A percentile compares a stretch with the other conserved stretches of the same genome.
Conservation (phyloP, 2,113 vertebrate genomes). For the Lanius collurio region DNA sequence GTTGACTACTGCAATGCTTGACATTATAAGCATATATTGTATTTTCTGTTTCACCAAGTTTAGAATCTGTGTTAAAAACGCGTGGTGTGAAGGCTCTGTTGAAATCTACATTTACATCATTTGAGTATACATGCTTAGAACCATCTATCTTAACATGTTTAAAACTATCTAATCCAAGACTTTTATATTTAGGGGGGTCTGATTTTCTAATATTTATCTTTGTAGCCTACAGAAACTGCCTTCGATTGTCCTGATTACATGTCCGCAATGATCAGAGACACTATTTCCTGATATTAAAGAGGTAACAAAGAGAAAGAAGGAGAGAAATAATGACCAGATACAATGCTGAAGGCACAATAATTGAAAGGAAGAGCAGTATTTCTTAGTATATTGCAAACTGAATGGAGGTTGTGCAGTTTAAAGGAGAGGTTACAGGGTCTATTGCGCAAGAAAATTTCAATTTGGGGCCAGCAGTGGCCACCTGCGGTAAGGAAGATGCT, state of each 20-base stretch:
- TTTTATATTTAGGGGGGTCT: background rate
- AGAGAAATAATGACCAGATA: background rate
- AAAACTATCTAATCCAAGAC: background rate
- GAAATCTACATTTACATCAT: background rate
- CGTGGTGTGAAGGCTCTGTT: background rate
- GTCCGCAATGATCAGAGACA: background rate
- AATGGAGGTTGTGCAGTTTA: background rate
- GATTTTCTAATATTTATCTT: background rate
- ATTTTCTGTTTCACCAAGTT: background rate
- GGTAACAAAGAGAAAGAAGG: background rate
- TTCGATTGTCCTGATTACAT: background rate
- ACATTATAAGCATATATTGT: background rate
- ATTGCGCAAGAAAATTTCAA: slow-evolving; percentile 28
- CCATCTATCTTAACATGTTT: background rate
- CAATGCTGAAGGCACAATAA: background rate
- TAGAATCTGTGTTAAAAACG: background rate
- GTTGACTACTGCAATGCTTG: background rate
- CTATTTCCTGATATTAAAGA: background rate
- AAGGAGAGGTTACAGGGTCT: slow-evolving; percentile 31
- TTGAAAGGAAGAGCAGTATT: slow-evolving; percentile 9
- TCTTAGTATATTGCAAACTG: background rate
- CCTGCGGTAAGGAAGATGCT: background rate
- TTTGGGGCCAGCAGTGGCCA: background rate
- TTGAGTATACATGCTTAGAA: background rate
- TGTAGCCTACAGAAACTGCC: background rate